Conservation (phyloP, 2,888 invertebrate species). For the Tiliacea aurago region DNA sequence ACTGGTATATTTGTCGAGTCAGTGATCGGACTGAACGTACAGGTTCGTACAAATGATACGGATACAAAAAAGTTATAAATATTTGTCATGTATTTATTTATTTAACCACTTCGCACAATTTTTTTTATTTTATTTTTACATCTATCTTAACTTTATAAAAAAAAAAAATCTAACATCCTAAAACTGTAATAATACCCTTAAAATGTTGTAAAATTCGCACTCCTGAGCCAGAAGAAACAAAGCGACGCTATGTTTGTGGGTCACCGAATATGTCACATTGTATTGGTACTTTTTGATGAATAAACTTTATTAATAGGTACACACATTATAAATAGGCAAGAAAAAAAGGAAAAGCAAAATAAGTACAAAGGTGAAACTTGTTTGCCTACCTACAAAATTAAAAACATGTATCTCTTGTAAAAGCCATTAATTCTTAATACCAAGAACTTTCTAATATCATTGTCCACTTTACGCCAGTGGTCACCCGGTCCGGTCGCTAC, state of each 20-base stretch:
- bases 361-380: neutral
- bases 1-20: constrained; percentile 12
- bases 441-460: neutral
- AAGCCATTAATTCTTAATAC: neutral
- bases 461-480: neutral
- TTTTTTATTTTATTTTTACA: too few relatives aligned
- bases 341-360: neutral
- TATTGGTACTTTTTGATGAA: neutral
- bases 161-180: too few relatives aligned
- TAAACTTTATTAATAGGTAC: neutral
- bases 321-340: neutral
- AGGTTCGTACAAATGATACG: neutral
- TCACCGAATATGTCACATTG: neutral
- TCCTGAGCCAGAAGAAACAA: neutral
- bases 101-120: neutral
- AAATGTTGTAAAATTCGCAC: neutral
- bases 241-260: neutral
- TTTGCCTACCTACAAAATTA: neutral
- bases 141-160: too few relatives aligned
- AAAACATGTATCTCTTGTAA: neutral
- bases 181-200: neutral
- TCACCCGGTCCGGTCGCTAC: neutral
- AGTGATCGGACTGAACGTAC: neutral
- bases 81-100: neutral
- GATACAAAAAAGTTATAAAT: neutral